Conservation (phyloP, 1,140 invertebrate species). For the Chironomus striatipennis region DNA sequence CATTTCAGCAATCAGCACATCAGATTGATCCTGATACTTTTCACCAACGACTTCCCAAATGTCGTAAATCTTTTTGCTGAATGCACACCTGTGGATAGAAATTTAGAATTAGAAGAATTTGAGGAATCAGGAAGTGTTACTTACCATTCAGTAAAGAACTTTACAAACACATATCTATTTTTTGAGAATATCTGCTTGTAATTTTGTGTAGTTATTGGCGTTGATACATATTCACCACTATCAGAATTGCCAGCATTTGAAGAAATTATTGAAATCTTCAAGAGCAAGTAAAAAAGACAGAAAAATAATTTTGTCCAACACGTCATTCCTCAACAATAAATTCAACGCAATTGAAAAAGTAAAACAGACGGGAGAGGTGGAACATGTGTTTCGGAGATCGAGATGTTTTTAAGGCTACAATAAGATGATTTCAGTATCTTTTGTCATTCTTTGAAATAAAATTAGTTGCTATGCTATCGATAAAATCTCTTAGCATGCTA, state of each 20-base stretch:
- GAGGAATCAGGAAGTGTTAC: background rate
- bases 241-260: background rate
- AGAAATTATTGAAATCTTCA: background rate
- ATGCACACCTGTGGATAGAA: background rate
- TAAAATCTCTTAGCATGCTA: background rate
- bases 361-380: background rate
- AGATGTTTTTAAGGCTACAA: background rate
- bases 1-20: background rate
- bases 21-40: background rate
- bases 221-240: background rate
- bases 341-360: background rate
- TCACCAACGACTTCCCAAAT: background rate
- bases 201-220: background rate
- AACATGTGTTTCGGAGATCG: background rate
- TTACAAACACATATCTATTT: background rate
- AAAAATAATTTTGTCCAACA: background rate
- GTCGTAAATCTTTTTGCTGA: background rate
- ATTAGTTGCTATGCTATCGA: background rate
- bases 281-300: background rate
- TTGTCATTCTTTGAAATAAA: background rate
- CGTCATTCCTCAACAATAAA: background rate
- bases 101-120: background rate
- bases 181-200: background rate
- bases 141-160: constrained; percentile 13
- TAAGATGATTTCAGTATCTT: background rate